Evolutionary conservation across 2,888 invertebrate genomes (phyloP).

Genomic region (Argyresthia albistria): DNA sequence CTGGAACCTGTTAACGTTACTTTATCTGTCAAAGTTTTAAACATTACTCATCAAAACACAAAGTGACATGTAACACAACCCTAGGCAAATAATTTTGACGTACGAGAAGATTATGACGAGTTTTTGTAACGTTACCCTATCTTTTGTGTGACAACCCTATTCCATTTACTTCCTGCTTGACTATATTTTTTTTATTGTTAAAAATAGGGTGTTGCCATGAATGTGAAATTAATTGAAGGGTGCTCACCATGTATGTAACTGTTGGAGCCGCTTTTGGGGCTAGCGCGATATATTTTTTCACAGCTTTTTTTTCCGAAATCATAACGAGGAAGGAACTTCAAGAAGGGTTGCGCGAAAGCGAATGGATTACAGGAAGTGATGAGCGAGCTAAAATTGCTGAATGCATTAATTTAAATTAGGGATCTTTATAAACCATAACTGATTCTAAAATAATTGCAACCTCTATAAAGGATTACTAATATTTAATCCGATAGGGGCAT

Average conservation of each 20-base stretch:
- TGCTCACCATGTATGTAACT: slow-evolving; percentile 33
- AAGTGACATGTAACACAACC: slow-evolving; percentile 36
- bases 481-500: no score
- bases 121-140: slow-evolving; percentile 24
- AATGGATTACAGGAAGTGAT: not conserved
- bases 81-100: slow-evolving; percentile 35
- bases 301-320: slow-evolving; percentile 16
- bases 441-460: no score
- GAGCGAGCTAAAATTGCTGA: no score
- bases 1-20: not conserved
- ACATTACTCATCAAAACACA: slow-evolving; percentile 46
- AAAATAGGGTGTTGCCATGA: slow-evolving; percentile 40
- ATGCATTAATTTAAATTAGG: no score
- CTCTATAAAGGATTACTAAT: no score
- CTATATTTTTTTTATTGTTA: slow-evolving; percentile 30
- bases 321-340: not conserved
- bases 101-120: slow-evolving; percentile 38
- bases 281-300: slow-evolving; percentile 34
- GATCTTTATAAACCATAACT: no score
- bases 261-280: slow-evolving; percentile 30
- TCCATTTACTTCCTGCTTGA: slow-evolving; percentile 36
- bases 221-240: slow-evolving; percentile 64
- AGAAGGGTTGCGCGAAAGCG: not conserved
- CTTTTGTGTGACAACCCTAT: slow-evolving; percentile 5
- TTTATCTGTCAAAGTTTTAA: slow-evolving; percentile 2